Base-by-base conservation (phyloP, 2,888 invertebrate species). In the Conistra vaccinii region DNA sequence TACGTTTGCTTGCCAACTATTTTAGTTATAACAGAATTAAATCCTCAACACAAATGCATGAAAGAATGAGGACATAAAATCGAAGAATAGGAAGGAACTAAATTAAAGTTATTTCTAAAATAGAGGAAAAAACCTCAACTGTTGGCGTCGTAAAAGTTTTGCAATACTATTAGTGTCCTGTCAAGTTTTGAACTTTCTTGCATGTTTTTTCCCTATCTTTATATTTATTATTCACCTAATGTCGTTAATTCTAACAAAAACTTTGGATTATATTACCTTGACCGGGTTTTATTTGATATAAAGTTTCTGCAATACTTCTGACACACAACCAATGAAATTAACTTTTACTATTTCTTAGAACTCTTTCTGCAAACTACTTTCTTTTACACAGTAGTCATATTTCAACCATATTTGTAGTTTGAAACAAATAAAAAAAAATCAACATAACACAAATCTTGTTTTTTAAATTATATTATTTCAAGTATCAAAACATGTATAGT, bases 1-100 rank as follows among this genome's bases (percentile, higher is more conserved):
- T 81, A 81, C 14, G 29, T 53, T 63, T 76, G 82, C 82, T 76
- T 78, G 20, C 20, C 42, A 75, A 78, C n/a, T 53, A 39, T 48
- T 70, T 67, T 17, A 57, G 60, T 66, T 39, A 17, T 17, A 12
- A 42, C 17, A 60, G 1, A 61, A 42, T 4, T 32, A 4, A 35
- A 26, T 20, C 42, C 48, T 73, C 42, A 5, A 62, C 53, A 69
- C 51, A 29, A 42, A 53, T 69, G 78, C 78, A 70, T 83, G 80
- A 32, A 23, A 70, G 9, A 69, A 62, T 35, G 53, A 48, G 62
- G 51, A n/a, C 20, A 61, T 57, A 42, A 14, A 35, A 55, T 35
- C 42, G 32, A 45, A 35, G 17, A 39, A 29, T 14, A 42, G 26
- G 12, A 32, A 66, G 5, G 42, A 67, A 45, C 7, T 42, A 32